A percentile compares a stretch with the other conserved stretches of the same genome.
phyloP scores from a whole-genome alignment of 2,113 vertebrate genomes.

The Dunckerocampus dactyliophorus region DNA sequence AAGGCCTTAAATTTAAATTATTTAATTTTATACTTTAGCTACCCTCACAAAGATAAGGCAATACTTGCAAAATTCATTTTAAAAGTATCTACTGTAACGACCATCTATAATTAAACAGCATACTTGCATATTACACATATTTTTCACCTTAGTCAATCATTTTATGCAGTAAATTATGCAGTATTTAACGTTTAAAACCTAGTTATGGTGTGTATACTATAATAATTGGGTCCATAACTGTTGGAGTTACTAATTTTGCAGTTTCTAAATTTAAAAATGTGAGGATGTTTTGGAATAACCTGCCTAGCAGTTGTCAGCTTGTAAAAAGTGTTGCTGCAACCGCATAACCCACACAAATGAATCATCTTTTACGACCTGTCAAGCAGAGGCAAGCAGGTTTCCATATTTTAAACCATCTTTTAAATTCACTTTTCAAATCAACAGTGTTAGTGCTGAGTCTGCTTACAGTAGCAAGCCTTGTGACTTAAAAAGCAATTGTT shows the following conservation, averaged over 20 bases:
- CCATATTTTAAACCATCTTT: constrained; percentile 3
- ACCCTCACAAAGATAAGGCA: no score
- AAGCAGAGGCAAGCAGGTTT: constrained; percentile 1
- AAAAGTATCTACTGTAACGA: no score
- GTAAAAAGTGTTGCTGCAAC: constrained; percentile 9
- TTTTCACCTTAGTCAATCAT: neutral
- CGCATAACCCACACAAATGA: constrained; percentile 3
- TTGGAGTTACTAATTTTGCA: neutral
- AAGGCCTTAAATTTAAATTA: no score
- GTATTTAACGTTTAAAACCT: neutral
- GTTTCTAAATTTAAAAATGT: constrained; percentile 4
- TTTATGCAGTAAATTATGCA: neutral
- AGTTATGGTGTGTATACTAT: neutral
- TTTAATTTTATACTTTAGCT: no score
- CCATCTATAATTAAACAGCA: neutral
- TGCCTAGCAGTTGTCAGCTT: neutral
- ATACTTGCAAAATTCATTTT: no score
- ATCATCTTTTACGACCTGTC: constrained; percentile 9
- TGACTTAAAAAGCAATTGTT: constrained; percentile 23
- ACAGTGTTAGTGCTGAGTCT: constrained; percentile 30
- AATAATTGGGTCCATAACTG: neutral
- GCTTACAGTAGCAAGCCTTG: constrained; percentile 26
- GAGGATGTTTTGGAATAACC: constrained; percentile 1
- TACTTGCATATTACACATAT: no score
- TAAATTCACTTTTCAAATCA: constrained; percentile 32